These are phyloP conservation scores for Xestia xanthographa DNA, from an alignment of 2,888 invertebrate genomes.

Conservation along the genomic window DNA sequence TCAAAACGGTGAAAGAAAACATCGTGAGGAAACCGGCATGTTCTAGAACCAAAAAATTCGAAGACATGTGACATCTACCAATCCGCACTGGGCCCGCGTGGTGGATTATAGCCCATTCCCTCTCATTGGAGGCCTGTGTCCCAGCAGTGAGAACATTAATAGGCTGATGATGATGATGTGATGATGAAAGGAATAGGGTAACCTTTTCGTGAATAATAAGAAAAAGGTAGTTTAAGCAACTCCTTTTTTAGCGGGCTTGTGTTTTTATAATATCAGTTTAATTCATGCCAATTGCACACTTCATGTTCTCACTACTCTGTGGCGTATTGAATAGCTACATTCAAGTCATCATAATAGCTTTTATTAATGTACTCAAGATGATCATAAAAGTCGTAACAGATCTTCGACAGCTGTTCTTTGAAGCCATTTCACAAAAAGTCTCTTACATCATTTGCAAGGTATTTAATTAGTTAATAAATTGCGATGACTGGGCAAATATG, in stretches of 20 bases:
- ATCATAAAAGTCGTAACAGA: conserved; percentile 40
- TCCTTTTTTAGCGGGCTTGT: not conserved
- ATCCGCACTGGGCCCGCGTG: no score
- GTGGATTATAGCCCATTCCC: no score
- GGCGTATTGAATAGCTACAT: conserved; percentile 1
- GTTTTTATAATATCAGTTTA: not conserved
- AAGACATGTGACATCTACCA: no score
- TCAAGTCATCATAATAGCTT: conserved; percentile 23
- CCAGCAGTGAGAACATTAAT: no score
- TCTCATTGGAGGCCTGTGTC: no score
- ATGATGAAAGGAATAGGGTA: not conserved
- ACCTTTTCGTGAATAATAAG: not conserved
- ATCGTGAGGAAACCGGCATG: no score
- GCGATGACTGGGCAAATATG: not conserved
- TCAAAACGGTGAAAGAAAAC: no score
- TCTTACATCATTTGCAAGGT: conserved; percentile 25
- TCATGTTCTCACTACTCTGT: conserved; percentile 7
- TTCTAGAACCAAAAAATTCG: no score
- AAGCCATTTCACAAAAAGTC: conserved; percentile 17
- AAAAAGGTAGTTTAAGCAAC: not conserved
- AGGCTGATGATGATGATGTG: no score
- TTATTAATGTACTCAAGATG: conserved; percentile 25
- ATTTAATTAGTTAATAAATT: conserved; percentile 19
- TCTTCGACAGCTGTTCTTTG: conserved; percentile 22
- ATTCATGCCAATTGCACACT: not conserved